A percentile compares a stretch with the other conserved stretches of the same genome.
These are phyloP conservation scores for Sinocyclocheilus maitianheensis DNA, from an alignment of 2,113 vertebrate species.

Conservation along the genomic window DNA sequence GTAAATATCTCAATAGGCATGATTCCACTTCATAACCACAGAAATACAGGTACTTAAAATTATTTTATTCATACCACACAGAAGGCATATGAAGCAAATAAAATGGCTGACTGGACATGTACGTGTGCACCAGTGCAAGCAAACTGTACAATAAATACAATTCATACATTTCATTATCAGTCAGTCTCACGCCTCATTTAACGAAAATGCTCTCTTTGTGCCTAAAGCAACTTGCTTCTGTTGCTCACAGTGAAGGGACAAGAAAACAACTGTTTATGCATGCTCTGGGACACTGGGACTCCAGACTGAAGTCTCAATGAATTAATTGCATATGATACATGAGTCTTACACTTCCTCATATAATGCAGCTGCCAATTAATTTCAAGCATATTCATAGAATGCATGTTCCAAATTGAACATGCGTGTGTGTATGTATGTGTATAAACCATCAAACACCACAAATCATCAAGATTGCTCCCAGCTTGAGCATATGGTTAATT, in stretches of 20 bases:
- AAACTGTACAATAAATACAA: conserved; percentile 26
- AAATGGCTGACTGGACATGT: conserved; percentile 25
- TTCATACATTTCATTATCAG: conserved; percentile 29
- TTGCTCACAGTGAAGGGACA: not conserved
- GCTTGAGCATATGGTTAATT: conserved; percentile 36
- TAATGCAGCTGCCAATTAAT: conserved; percentile 26
- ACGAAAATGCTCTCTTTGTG: conserved; percentile 22
- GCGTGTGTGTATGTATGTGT: conserved; percentile 10
- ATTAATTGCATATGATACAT: conserved; percentile 8
- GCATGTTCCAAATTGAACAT: conserved; percentile 6
- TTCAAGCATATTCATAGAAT: conserved; percentile 6
- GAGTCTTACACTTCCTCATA: not conserved
- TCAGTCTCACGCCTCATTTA: conserved; percentile 7
- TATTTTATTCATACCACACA: conserved; percentile 12
- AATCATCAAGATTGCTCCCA: conserved; percentile 24
- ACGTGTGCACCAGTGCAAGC: not conserved
- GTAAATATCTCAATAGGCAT: not conserved
- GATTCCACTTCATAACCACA: not conserved
- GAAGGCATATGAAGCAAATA: not conserved
- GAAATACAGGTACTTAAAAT: not conserved
- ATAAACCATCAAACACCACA: conserved; percentile 38
- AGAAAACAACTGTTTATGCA: conserved; percentile 24
- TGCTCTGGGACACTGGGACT: conserved; percentile 25
- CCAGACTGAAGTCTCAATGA: not conserved
- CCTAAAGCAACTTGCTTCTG: conserved; percentile 9